These are phyloP conservation scores for Synchiropus splendidus DNA, from an alignment of 2,113 vertebrate genomes.

Conservation along the genomic window DNA sequence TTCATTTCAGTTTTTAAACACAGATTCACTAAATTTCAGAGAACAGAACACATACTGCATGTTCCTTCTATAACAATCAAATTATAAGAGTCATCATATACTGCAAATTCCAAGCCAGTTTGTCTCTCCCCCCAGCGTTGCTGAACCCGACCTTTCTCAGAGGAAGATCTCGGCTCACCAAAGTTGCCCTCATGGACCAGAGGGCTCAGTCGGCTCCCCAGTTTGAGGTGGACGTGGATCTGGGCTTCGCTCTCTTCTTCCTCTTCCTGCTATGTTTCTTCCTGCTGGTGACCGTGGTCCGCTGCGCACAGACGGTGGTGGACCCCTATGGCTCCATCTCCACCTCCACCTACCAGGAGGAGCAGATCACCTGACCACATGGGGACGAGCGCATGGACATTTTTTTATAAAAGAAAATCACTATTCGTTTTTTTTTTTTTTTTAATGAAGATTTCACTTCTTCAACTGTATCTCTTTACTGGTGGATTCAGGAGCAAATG, in stretches of 20 bases:
- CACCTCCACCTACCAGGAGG: slow-evolving; percentile 72
- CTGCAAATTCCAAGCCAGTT: too few relatives aligned
- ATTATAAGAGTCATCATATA: too few relatives aligned
- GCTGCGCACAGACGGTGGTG: slow-evolving; percentile 70
- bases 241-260: slow-evolving; percentile 72
- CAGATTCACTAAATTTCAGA: too few relatives aligned
- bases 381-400: neutral
- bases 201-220: neutral
- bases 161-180: neutral
- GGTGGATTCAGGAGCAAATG: neutral
- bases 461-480: neutral
- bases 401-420: neutral
- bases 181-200: slow-evolving; percentile 50
- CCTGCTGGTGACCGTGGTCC: slow-evolving; percentile 65
- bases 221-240: slow-evolving; percentile 68
- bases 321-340: slow-evolving; percentile 73
- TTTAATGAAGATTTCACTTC: neutral
- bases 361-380: slow-evolving; percentile 63
- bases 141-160: too few relatives aligned
- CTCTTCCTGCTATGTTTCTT: slow-evolving; percentile 68
- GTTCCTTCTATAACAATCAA: too few relatives aligned
- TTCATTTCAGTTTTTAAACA: too few relatives aligned
- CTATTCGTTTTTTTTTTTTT: too few relatives aligned
- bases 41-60: neutral
- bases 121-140: too few relatives aligned